Conservation (phyloP, 2,113 vertebrate genomes). For the Tinamus guttatus region DNA sequence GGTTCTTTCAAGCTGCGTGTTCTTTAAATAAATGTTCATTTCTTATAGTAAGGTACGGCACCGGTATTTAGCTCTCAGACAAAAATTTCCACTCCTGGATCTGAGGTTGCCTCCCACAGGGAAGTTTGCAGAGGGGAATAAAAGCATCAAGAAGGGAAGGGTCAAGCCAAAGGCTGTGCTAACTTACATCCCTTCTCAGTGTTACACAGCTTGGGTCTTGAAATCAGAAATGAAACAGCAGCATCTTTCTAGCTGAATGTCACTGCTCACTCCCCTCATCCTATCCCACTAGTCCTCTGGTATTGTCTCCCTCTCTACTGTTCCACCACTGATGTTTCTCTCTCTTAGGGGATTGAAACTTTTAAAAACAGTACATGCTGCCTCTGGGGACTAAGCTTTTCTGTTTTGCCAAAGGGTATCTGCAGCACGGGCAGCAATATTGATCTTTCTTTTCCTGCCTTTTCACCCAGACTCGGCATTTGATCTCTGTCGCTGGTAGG, state of each 20-base stretch:
- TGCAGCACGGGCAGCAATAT: neutral
- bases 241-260: neutral
- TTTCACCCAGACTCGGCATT: neutral
- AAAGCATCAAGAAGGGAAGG: neutral
- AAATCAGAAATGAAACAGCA: neutral
- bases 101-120: neutral
- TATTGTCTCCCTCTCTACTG: neutral
- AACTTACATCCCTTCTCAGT: neutral
- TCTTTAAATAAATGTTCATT: neutral
- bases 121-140: neutral
- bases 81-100: neutral
- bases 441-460: neutral
- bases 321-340: neutral
- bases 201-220: neutral
- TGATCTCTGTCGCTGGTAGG: neutral
- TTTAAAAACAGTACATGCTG: neutral
- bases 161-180: neutral
- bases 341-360: neutral
- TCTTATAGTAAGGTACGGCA: neutral
- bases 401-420: neutral
- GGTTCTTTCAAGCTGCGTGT: neutral
- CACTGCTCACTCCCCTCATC: neutral
- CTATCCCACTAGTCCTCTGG: neutral
- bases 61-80: neutral
- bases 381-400: neutral